Conservation (phyloP, 2,888 invertebrate species). For the Eupithecia dodoneata region DNA sequence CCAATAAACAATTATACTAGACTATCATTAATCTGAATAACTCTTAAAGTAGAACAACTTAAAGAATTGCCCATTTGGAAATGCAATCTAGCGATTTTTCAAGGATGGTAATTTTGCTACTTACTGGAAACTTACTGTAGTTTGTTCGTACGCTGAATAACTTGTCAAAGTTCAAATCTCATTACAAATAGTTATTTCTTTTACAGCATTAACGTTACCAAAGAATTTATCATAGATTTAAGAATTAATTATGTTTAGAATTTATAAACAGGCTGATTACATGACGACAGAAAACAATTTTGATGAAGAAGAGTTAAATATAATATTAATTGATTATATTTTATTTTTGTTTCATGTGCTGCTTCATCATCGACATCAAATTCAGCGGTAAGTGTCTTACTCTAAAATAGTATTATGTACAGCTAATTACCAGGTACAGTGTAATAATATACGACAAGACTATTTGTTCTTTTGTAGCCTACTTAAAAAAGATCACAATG, state of each 20-base stretch:
- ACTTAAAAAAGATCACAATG: conserved; percentile 34
- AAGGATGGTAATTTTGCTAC: background rate
- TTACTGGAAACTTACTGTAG: background rate
- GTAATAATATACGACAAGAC: background rate
- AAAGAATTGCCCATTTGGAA: background rate
- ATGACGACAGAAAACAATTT: too few relatives aligned
- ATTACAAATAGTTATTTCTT: background rate
- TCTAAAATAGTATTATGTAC: background rate
- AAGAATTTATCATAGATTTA: too few relatives aligned
- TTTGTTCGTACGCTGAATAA: background rate
- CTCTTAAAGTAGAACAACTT: background rate
- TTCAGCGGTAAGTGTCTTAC: conserved; percentile 72
- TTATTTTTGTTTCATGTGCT: conserved; percentile 77
- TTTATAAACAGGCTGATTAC: too few relatives aligned
- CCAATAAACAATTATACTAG: background rate
- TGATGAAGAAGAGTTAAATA: too few relatives aligned
- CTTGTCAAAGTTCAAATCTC: background rate
- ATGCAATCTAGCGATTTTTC: too few relatives aligned
- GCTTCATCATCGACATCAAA: conserved; percentile 50
- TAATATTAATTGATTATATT: conserved; percentile 24
- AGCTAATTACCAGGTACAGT: conserved; percentile 6
- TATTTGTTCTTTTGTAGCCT: background rate
- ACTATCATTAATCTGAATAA: background rate
- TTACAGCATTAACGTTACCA: background rate
- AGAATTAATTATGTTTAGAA: too few relatives aligned